These are phyloP conservation scores for Hypotaenidia okinawae DNA, from an alignment of 2,797 vertebrate species.

Conservation along the genomic window DNA sequence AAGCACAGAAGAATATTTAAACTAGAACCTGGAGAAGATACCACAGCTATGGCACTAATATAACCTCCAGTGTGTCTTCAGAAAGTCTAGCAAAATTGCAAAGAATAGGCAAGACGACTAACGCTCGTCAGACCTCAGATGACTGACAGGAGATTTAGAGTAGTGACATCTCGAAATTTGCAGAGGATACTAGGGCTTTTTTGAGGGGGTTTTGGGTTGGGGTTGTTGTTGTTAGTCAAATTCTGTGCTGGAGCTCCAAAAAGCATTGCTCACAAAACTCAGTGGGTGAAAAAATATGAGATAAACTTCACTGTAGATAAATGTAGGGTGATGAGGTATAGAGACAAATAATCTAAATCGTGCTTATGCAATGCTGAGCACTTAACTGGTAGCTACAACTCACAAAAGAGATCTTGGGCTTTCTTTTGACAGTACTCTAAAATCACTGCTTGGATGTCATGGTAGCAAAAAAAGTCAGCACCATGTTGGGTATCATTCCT, in stretches of 20 bases:
- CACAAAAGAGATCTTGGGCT: not conserved
- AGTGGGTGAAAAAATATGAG: not conserved
- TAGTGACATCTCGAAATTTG: not conserved
- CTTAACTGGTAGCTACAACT: not conserved
- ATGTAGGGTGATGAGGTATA: not conserved
- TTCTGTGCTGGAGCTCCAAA: not conserved
- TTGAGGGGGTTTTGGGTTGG: not conserved
- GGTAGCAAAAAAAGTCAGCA: not conserved
- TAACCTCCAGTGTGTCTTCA: not conserved
- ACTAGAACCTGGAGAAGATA: not conserved
- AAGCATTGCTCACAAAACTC: not conserved
- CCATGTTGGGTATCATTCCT: not conserved
- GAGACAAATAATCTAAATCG: not conserved
- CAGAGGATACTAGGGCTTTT: not conserved
- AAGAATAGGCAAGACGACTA: not conserved
- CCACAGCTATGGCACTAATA: not conserved
- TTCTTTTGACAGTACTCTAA: not conserved
- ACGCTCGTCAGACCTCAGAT: not conserved
- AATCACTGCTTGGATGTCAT: not conserved
- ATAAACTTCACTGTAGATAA: not conserved
- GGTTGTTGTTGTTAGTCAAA: not conserved
- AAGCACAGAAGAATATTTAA: not conserved
- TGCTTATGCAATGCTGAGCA: not conserved
- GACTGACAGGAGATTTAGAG: not conserved
- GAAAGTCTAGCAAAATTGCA: not conserved